Evolutionary conservation across 2,888 invertebrate genomes (phyloP), one percentile per base, ranked within the genome.

Genomic region (Pristionchus exspectatus): DNA sequence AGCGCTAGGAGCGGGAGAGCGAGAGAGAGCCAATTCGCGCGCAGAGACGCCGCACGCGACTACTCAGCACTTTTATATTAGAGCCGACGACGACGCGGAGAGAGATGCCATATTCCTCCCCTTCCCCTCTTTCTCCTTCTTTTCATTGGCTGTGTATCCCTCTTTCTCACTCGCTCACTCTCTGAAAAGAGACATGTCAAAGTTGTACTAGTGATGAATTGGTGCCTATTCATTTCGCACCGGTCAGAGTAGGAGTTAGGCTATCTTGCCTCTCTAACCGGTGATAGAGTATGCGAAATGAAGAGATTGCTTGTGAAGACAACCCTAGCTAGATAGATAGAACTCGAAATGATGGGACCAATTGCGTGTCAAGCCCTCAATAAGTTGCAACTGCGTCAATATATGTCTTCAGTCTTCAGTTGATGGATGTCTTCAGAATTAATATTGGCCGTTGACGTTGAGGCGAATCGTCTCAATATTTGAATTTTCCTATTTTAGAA

Each of bases 21-120:
- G 81, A 59, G 84, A 9, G 54, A 59, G 84, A 56, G 89, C 89
- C 95, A 94, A 91, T 95, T 95, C 63, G 93, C 93, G 30, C 91
- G 92, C 16, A 95, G 95, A 95, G 94, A 93, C 21, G 94, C 95
- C 16, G 90, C 90, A 30, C 90, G 89, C 21, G 95, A 95, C 24
- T 95, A 95, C 90, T 89, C 93, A 54, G 95, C 95, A n/a, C 91
- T 95, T 81, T 81, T 50, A 81, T 81, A 81, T 81, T 81, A 59
- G 84, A 85, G 83, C 9, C 54, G 54, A 44, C 18, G 81, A 50
- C 33, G 44, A 44, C 44, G 44, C 44, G 9, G 77, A 30, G 59
- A 44, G 81, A 30, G 84, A 85, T 59, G 59, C 90, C 91, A 87
- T 89, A 88, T 90, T 90, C 89, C 89, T 85, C 89, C 85, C 81